Evolutionary conservation across 2,113 vertebrate species (phyloP).

Genomic region (Dipodomys ordii): DNA sequence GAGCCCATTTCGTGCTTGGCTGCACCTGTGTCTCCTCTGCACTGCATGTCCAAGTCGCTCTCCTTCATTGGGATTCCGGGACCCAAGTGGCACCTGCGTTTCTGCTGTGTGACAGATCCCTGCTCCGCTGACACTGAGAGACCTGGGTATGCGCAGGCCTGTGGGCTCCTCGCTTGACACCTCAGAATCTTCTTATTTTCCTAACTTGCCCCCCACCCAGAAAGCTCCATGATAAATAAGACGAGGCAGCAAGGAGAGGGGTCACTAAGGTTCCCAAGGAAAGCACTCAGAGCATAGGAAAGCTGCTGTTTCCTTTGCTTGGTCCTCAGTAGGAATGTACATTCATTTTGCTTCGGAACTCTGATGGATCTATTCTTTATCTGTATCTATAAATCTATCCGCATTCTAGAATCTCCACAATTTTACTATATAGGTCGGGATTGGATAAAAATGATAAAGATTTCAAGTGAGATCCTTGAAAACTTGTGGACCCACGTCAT

Average conservation of each 20-base stretch:
- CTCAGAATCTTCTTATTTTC: background rate
- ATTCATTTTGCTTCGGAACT: background rate
- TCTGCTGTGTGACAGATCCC: fast-evolving
- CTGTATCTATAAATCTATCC: background rate
- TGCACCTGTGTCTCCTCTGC: background rate
- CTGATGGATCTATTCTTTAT: background rate
- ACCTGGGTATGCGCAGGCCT: background rate
- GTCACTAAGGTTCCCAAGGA: background rate
- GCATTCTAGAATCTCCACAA: background rate
- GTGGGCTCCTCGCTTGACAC: background rate
- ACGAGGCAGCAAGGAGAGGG: background rate
- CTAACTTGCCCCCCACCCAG: background rate
- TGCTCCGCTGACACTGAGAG: background rate
- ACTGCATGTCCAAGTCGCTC: background rate
- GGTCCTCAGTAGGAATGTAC: background rate
- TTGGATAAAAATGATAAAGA: background rate
- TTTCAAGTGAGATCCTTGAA: background rate
- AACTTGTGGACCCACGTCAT: background rate
- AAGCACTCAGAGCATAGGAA: background rate
- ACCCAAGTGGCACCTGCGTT: background rate
- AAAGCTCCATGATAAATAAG: background rate
- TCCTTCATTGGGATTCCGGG: background rate
- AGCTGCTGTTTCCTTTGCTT: background rate
- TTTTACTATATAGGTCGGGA: background rate
- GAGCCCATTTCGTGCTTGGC: background rate